phyloP scores from a whole-genome alignment of 1,140 invertebrate species.

The Papilio aristodemus region DNA sequence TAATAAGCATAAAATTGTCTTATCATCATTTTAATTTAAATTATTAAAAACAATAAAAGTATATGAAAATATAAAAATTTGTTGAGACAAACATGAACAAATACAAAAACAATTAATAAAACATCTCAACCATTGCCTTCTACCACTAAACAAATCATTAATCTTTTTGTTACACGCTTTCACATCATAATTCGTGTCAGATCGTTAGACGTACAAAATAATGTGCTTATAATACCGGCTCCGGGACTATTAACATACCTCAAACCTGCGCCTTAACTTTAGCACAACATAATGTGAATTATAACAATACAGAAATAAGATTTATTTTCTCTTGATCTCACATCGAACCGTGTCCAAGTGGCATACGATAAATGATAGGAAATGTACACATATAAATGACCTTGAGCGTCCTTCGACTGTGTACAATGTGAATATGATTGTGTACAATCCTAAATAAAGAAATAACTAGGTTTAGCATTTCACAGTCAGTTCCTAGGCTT shows the following conservation, averaged over 20 bases:
- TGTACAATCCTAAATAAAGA: not conserved
- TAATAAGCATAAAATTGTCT: no score
- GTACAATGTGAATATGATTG: not conserved
- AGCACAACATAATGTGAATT: not conserved
- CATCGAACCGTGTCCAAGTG: not conserved
- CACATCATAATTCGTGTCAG: constrained; percentile 18
- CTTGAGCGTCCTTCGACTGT: constrained; percentile 7
- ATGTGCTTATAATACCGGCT: constrained; percentile 21
- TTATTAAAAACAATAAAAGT: not conserved
- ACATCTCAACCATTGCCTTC: not conserved
- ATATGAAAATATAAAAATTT: not conserved
- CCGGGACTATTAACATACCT: constrained; percentile 24
- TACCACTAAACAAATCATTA: constrained; percentile 11
- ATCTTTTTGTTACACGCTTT: constrained; percentile 22
- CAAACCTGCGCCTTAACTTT: not conserved
- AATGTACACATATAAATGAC: not conserved
- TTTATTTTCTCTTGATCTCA: not conserved
- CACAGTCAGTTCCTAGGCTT: no score
- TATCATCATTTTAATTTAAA: no score
- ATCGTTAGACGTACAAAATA: constrained; percentile 18
- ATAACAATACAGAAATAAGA: not conserved
- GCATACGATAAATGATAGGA: not conserved
- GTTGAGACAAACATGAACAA: not conserved
- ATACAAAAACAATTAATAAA: not conserved
- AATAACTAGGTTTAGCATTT: not conserved